These are phyloP conservation scores for Aspidiotus rigidus DNA, from an alignment of 2,888 invertebrate genomes.

Conservation along the genomic window DNA sequence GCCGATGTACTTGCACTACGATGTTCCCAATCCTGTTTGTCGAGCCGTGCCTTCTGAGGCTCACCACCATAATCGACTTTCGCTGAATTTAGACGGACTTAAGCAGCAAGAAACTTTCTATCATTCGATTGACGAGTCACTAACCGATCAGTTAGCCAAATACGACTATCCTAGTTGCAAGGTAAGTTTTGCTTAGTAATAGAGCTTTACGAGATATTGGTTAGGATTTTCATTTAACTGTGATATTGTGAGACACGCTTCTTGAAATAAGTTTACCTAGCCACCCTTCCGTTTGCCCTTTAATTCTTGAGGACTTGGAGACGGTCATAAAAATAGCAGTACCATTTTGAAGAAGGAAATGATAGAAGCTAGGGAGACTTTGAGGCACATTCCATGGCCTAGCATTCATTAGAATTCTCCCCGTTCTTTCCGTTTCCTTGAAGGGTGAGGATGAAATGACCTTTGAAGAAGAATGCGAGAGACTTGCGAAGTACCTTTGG, in stretches of 20 bases:
- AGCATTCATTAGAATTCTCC: too few relatives aligned
- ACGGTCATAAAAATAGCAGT: too few relatives aligned
- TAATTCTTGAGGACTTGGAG: too few relatives aligned
- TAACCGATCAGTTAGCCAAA: slow-evolving; percentile 28
- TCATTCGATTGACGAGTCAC: slow-evolving; percentile 38
- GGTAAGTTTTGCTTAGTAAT: slow-evolving; percentile 6
- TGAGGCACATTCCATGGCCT: too few relatives aligned
- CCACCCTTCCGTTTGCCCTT: too few relatives aligned
- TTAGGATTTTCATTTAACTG: neutral
- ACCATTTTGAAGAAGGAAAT: too few relatives aligned
- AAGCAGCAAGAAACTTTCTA: slow-evolving; percentile 36
- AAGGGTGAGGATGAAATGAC: too few relatives aligned
- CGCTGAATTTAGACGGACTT: neutral
- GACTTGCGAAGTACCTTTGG: too few relatives aligned
- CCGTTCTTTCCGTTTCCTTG: too few relatives aligned
- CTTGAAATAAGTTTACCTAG: neutral
- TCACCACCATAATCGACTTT: slow-evolving; percentile 8
- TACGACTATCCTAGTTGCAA: slow-evolving; percentile 31
- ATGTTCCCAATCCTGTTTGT: slow-evolving; percentile 38
- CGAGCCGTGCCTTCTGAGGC: slow-evolving; percentile 36
- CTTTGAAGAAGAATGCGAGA: too few relatives aligned
- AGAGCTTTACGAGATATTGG: neutral
- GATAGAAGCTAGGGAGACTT: too few relatives aligned
- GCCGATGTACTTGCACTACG: slow-evolving; percentile 38
- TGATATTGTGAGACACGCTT: neutral